These are phyloP conservation scores for Pseudopodoces humilis DNA, from an alignment of 2,113 vertebrate genomes.

Conservation along the genomic window DNA sequence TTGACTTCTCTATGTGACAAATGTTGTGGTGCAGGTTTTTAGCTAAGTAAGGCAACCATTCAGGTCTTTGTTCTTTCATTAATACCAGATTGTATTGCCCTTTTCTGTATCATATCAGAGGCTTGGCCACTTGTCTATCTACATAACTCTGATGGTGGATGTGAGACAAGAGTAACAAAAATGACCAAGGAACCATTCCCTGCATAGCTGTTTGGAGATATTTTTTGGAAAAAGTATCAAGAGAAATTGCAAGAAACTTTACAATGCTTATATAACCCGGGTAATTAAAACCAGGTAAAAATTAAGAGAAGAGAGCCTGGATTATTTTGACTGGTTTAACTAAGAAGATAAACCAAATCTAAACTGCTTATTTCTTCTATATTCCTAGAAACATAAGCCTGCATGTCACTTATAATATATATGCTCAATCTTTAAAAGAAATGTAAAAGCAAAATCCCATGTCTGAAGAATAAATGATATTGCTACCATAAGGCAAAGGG, in stretches of 20 bases:
- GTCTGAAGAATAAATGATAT: neutral
- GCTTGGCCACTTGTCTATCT: neutral
- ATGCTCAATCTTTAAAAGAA: neutral
- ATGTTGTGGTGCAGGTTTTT: neutral
- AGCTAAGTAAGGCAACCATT: neutral
- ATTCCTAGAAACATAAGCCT: neutral
- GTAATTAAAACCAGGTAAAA: neutral
- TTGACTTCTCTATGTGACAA: neutral
- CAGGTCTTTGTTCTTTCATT: neutral
- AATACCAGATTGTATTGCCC: neutral
- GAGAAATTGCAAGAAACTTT: neutral
- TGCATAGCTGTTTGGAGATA: neutral
- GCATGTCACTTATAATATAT: neutral
- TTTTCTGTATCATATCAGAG: neutral
- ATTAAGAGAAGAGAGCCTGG: neutral
- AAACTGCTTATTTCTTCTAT: neutral
- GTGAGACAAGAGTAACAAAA: neutral
- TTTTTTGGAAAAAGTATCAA: neutral
- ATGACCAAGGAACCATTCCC: neutral
- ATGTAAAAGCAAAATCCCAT: neutral
- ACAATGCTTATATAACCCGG: neutral
- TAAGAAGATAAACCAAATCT: neutral
- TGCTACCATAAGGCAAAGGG: neutral
- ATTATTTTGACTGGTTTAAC: neutral
- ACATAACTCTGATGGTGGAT: neutral